A percentile compares a stretch with the other conserved stretches of the same genome.
These are phyloP conservation scores for Octopus sinensis DNA, from an alignment of 1,140 invertebrate genomes.

Conservation along the genomic window DNA sequence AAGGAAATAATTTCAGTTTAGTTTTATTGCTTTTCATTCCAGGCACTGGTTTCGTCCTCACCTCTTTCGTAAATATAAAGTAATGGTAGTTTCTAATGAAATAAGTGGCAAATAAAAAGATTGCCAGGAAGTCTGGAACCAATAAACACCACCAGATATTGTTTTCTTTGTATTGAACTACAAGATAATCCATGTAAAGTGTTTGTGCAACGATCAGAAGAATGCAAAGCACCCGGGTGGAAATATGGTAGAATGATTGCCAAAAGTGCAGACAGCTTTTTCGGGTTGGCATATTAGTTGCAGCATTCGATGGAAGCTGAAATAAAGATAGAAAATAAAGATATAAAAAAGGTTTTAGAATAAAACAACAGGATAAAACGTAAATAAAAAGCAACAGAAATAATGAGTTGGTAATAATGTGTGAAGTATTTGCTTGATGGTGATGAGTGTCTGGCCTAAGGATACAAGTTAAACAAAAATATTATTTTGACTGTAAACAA, in stretches of 20 bases:
- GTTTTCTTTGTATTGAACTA: background rate
- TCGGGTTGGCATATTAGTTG: background rate
- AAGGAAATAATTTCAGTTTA: background rate
- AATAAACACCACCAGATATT: background rate
- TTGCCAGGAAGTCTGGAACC: background rate
- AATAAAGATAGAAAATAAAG: background rate
- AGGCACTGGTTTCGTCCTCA: no score
- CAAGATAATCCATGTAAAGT: background rate
- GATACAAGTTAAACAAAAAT: no score
- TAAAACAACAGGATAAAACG: no score
- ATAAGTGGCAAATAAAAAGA: background rate
- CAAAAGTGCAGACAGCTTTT: background rate
- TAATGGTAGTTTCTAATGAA: background rate
- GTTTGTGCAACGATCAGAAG: background rate
- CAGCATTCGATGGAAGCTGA: background rate
- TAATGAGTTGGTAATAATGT: no score
- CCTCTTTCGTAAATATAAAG: background rate
- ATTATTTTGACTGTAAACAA: no score
- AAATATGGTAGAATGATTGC: background rate
- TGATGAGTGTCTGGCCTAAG: no score
- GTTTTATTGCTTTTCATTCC: no score
- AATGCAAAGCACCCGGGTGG: background rate
- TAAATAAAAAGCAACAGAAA: no score
- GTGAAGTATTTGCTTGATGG: no score
- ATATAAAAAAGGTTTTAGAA: background rate